Percentiles rank a stretch among this genome's conserved stretches.
These are phyloP conservation scores for Trematocara zebra DNA, from an alignment of 2,113 vertebrate species.

Conservation along the genomic window DNA sequence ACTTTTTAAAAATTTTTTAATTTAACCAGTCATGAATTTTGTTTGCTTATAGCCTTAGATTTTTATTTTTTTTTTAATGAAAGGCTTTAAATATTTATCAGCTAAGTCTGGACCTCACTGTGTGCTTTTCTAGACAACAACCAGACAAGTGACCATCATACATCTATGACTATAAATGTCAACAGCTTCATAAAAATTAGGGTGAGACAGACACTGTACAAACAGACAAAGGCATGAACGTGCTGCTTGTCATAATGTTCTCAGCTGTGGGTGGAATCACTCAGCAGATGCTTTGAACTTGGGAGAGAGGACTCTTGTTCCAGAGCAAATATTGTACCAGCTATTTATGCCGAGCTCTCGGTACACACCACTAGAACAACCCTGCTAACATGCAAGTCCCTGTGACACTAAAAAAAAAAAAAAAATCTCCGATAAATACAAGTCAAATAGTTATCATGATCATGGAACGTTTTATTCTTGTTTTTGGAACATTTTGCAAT, in stretches of 20 bases:
- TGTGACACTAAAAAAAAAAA: neutral
- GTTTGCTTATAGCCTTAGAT: neutral
- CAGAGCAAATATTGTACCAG: neutral
- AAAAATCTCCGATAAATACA: neutral
- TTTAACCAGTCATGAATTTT: neutral
- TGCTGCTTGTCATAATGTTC: neutral
- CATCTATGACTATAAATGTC: neutral
- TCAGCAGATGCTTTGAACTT: neutral
- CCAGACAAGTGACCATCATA: neutral
- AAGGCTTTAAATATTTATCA: neutral
- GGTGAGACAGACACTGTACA: neutral
- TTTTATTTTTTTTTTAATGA: neutral
- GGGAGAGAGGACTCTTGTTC: neutral
- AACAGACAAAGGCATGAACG: neutral
- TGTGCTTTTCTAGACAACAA: neutral
- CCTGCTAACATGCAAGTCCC: neutral
- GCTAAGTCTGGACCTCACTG: neutral
- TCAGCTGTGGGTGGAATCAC: constrained; percentile 13
- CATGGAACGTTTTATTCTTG: neutral
- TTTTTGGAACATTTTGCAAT: neutral
- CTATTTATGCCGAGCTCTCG: neutral
- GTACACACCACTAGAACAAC: neutral
- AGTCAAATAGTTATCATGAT: neutral
- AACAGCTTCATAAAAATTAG: neutral
- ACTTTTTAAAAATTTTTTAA: rapidly evolving